phyloP scores from a whole-genome alignment of 2,888 invertebrate species.

The Euphydryas editha region DNA sequence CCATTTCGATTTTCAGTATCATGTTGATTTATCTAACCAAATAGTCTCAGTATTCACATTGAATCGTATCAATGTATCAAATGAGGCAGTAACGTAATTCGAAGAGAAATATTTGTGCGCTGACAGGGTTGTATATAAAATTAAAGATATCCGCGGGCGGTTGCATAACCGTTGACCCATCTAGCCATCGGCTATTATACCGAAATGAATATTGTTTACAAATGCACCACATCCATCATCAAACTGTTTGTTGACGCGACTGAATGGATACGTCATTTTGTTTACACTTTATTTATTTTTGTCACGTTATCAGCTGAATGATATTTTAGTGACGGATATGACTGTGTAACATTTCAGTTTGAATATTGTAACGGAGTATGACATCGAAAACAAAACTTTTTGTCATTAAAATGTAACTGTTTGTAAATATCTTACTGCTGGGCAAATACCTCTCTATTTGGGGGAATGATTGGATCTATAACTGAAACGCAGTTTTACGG shows the following conservation, averaged over 20 bases:
- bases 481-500: too few species aligned
- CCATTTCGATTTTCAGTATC: neutral
- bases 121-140: constrained; percentile 65
- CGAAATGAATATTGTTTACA: constrained; percentile 67
- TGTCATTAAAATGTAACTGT: too few species aligned
- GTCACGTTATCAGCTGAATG: constrained; percentile 12
- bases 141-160: constrained; percentile 65
- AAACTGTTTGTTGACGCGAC: constrained; percentile 61
- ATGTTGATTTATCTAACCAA: constrained; percentile 1
- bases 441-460: too few species aligned
- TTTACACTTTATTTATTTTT: constrained; percentile 34
- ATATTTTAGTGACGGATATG: constrained; percentile 8
- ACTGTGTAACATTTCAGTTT: neutral
- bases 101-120: constrained; percentile 39
- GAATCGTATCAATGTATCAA: constrained; percentile 14
- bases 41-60: neutral
- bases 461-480: neutral
- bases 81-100: constrained; percentile 16
- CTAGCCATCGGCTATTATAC: constrained; percentile 50
- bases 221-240: constrained; percentile 69
- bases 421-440: too few species aligned
- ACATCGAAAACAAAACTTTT: neutral
- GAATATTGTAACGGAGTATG: neutral
- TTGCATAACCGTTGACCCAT: constrained; percentile 45
- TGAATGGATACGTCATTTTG: constrained; percentile 51